phyloP scores from a whole-genome alignment of 2,888 invertebrate genomes.

The Metacarcinus magister region DNA sequence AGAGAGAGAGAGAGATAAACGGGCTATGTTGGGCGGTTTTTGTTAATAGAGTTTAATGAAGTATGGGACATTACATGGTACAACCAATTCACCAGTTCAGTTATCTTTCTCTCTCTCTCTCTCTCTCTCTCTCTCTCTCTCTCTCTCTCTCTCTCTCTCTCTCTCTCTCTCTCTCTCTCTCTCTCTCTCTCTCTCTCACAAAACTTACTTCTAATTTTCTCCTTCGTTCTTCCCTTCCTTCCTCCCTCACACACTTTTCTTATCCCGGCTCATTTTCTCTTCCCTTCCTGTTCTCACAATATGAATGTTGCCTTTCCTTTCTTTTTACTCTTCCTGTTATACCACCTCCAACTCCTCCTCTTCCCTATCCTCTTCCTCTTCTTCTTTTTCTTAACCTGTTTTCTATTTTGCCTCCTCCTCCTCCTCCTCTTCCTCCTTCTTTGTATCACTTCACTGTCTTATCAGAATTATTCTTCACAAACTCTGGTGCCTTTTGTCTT shows the following conservation, averaged over 20 bases:
- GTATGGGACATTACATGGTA: neutral
- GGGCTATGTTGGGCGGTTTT: neutral
- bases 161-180: conserved; percentile 26
- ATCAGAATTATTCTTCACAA: neutral
- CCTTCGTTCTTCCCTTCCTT: neutral
- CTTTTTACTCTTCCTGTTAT: neutral
- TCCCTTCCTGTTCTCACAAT: neutral
- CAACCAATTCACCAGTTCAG: neutral
- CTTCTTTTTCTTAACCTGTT: neutral
- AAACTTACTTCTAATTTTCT: neutral
- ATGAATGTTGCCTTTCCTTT: neutral
- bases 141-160: conserved; percentile 7
- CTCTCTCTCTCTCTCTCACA: conserved; percentile 5
- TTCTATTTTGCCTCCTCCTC: neutral
- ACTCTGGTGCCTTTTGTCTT: neutral
- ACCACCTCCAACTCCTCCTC: neutral
- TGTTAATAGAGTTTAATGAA: neutral
- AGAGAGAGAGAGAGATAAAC: neutral
- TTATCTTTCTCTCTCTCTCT: neutral
- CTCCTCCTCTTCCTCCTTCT: neutral
- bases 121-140: conserved; percentile 2
- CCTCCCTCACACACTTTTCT: neutral
- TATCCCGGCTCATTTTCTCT: neutral
- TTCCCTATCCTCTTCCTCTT: neutral
- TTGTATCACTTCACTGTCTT: neutral